Evolutionary conservation across 2,888 invertebrate species (phyloP).

Genomic region (Hydrotaea diabolus): DNA sequence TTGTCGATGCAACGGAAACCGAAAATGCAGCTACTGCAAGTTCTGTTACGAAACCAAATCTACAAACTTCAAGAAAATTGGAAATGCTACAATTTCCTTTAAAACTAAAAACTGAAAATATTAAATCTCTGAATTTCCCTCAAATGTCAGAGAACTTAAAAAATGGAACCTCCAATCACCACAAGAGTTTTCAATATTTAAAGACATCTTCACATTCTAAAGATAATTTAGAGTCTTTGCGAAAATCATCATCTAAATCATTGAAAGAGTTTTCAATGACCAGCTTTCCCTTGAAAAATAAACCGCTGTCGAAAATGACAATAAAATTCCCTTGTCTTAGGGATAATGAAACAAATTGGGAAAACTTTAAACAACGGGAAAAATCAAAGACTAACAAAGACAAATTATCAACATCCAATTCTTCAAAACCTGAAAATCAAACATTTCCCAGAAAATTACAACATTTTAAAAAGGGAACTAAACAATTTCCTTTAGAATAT

Average conservation of each 20-base stretch:
- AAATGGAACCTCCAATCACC: neutral
- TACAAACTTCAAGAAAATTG: neutral
- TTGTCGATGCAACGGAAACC: too few species aligned
- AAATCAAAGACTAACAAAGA: too few species aligned
- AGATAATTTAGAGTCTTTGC: neutral
- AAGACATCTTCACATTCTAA: neutral
- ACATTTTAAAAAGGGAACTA: too few species aligned
- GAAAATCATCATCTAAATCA: neutral
- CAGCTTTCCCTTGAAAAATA: neutral
- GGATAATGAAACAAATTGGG: neutral
- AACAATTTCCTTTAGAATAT: too few species aligned
- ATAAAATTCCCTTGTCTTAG: neutral
- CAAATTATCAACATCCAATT: too few species aligned
- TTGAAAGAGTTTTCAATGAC: neutral
- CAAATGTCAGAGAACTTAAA: neutral
- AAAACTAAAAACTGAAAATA: neutral
- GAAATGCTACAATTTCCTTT: conserved; percentile 43
- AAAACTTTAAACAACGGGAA: too few species aligned
- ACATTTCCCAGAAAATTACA: too few species aligned
- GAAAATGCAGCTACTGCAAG: neutral
- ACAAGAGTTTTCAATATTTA: neutral
- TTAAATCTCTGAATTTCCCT: conserved; percentile 25
- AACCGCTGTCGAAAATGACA: neutral
- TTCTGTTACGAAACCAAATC: too few species aligned
- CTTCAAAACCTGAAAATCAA: neutral